Percentiles rank a stretch among this genome's conserved stretches.
These are phyloP conservation scores for Cygnus buccinator DNA, from an alignment of 2,113 vertebrate genomes.

Conservation along the genomic window DNA sequence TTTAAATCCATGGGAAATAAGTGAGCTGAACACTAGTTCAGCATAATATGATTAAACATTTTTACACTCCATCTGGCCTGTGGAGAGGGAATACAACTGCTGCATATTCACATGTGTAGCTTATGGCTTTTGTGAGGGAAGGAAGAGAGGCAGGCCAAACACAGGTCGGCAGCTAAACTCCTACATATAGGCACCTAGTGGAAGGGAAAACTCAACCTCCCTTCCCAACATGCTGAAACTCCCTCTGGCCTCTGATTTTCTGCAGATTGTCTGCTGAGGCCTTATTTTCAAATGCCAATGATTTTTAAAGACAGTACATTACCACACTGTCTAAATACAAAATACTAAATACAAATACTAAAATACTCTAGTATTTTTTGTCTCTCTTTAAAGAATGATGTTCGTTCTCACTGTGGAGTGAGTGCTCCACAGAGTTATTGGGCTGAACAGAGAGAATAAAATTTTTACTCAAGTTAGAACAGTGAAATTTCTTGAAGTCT, in stretches of 20 bases:
- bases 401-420: background rate
- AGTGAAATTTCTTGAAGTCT: background rate
- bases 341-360: no score
- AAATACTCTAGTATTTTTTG: background rate
- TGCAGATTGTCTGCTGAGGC: background rate
- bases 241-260: background rate
- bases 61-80: background rate
- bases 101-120: background rate
- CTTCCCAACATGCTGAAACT: background rate
- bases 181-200: background rate
- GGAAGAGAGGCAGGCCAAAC: background rate
- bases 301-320: background rate
- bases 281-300: background rate
- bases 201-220: background rate
- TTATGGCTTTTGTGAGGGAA: background rate
- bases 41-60: background rate
- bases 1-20: constrained; percentile 15
- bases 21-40: background rate
- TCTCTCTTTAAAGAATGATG: background rate
- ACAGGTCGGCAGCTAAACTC: background rate
- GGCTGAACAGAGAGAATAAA: background rate
- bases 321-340: background rate
- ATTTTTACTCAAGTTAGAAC: background rate
- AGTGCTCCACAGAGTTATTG: background rate
- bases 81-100: background rate